Evolutionary conservation across 1,140 invertebrate genomes (phyloP), one percentile per base, ranked within the genome.

Genomic region (Asobara japonica): DNA sequence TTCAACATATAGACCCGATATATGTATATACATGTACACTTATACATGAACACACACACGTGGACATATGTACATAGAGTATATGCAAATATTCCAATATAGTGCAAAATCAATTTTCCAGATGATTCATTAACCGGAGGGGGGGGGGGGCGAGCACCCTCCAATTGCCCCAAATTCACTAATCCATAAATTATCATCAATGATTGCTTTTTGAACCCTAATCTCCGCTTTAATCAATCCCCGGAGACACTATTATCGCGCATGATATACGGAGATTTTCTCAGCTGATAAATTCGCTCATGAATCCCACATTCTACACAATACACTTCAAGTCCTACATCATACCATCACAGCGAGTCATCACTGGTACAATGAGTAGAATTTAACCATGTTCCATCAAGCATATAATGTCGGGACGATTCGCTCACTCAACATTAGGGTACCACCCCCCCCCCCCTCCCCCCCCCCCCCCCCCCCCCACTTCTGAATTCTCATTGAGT

Each of bases 401-500:
- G 20, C 51, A 27, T 56, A 56, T 56, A 56, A 56, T 56, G 51
- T 56, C 51, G 25, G 51, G 25, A 56, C 22, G 51, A 27, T 38
- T 65, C 41, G 3, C 27, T 31, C 69, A 36, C 48, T 27, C 29
- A 25, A 18, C 18, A 25, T 60, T 48, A 27, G 31, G 38, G 10
- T 51, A 18, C 29, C 38, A 31, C 4, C 10, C 51, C 60, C 66
- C 64, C 11, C 27, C 51, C 51, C 16, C 7, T 36, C 69, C 7
- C 5, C 25, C 20, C 20, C 18, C 13, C 0, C 20, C 36, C 65
- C 64, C 33, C 30, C 25, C 20, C n/a, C 27, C 62, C 60, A 27
- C 64, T 78, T 64, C 20, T 18, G 22, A 22, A 30, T 56, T 25
- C 51, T 13, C 41, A 36, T 48, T 51, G 51, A 56, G 25, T 56